Evolutionary conservation across 2,888 invertebrate species (phyloP), one percentile per base, ranked within the genome.

Genomic region (Dusona sp.): DNA sequence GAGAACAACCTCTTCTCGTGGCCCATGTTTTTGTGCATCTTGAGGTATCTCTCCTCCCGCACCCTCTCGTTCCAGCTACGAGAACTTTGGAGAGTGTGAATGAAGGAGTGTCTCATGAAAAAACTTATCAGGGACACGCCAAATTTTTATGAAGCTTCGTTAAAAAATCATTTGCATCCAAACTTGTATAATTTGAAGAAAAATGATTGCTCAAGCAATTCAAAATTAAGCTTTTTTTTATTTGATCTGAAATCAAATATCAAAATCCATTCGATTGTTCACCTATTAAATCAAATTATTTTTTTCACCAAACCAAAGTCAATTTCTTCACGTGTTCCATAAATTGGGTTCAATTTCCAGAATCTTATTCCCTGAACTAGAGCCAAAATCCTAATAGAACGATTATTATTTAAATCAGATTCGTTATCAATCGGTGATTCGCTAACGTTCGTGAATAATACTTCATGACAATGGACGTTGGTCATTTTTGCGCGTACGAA

Each of bases 401-500:
- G 29, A 11, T 29, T 13, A 61, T 61, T 22, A 25, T 61, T 61
- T 7, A 1, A 61, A 16, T 7, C 16, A 29, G 4, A 29, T 29
- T 61, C 61, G 13, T 61, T 7, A 29, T 16, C 4, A 61, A 25
- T 4, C 11, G 36, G 64, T 19, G n/a, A n/a, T 13, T 6, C 29
- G 61, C 29, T 61, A 29, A 61, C 16, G 61, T 29, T 61, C 1
- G 61, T 16, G 61, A 57, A 57, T 38, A 38, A 70, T 42, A 19
- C n/a, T 70, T 25, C 9, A 8, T n/a, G 54, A 36, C 2, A 48
- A 51, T 54, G 22, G 25, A 8, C 22, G 70, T 45, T 36, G 48
- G 80, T 81, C 78, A 84, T 87, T 64, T 80, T 78, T 65, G 81
- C 57, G 83, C 74, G 68, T 74, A 25, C 67, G 61, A 36, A 67